Conservation (phyloP, 1,140 invertebrate species). For the Bombus polaris region DNA sequence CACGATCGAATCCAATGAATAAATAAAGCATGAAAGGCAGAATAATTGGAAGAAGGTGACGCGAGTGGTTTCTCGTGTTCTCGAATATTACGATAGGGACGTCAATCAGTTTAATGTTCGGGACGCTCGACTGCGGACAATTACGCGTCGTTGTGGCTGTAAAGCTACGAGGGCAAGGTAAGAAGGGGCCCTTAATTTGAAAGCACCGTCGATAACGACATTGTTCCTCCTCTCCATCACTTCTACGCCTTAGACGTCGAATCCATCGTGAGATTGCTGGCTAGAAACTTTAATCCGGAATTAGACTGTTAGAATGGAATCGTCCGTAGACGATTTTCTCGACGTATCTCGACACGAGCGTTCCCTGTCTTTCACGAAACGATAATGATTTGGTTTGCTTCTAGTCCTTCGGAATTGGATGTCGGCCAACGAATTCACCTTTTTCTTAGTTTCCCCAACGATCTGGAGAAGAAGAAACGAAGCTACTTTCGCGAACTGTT, state of each 20-base stretch:
- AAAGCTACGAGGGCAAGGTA: constrained; percentile 56
- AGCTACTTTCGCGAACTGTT: not conserved
- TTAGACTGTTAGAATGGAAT: constrained; percentile 61
- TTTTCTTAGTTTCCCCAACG: not conserved
- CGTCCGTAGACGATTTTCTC: not conserved
- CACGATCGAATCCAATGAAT: not conserved
- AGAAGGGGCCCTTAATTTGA: constrained; percentile 75
- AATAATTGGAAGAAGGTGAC: too few relatives aligned
- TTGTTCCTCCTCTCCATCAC: constrained; percentile 40
- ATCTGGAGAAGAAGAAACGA: not conserved
- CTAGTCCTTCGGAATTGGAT: not conserved
- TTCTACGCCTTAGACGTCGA: constrained; percentile 50
- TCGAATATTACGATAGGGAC: constrained; percentile 43
- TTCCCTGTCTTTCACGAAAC: not conserved
- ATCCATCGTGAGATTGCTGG: constrained; percentile 72
- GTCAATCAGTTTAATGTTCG: constrained; percentile 62
- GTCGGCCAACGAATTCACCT: constrained; percentile 1
- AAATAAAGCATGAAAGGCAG: not conserved
- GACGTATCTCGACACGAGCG: not conserved
- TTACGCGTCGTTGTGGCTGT: constrained; percentile 68
- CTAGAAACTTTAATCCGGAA: constrained; percentile 77
- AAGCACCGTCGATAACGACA: constrained; percentile 74
- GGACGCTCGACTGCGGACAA: constrained; percentile 67
- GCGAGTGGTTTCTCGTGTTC: not conserved
- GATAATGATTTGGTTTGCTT: constrained; percentile 15